phyloP scores from a whole-genome alignment of 2,888 invertebrate genomes.

The Sycophila texana region DNA sequence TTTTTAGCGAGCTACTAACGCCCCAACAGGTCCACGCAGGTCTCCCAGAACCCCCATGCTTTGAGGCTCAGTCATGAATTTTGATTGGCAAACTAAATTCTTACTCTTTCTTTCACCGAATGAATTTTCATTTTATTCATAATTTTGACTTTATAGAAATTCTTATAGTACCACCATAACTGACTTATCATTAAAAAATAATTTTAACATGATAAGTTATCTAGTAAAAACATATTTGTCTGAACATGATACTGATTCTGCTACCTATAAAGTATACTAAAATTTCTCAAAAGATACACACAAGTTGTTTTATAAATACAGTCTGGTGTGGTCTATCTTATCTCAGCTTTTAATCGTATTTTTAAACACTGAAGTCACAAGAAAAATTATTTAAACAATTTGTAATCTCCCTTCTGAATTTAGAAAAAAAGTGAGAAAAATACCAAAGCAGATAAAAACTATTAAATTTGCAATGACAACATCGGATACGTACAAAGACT shows the following conservation, averaged over 20 bases:
- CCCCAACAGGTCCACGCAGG: constrained; percentile 74
- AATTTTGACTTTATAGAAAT: constrained; percentile 16
- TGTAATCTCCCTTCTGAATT: constrained; percentile 1
- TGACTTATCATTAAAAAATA: constrained; percentile 6
- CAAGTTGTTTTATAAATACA: constrained; percentile 19
- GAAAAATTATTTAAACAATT: not conserved
- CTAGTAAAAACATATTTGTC: constrained; percentile 1
- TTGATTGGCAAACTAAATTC: constrained; percentile 43
- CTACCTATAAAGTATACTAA: not conserved
- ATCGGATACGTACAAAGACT: not conserved
- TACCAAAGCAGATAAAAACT: constrained; percentile 18
- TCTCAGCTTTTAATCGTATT: constrained; percentile 9
- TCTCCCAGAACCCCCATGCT: constrained; percentile 75
- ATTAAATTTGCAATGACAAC: not conserved
- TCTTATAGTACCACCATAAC: not conserved
- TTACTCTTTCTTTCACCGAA: constrained; percentile 1
- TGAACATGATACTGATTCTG: not conserved
- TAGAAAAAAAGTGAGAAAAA: not conserved
- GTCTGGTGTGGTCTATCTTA: constrained; percentile 14
- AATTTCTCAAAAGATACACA: constrained; percentile 8
- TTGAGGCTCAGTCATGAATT: constrained; percentile 72
- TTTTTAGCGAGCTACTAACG: constrained; percentile 76
- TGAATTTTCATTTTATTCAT: constrained; percentile 4
- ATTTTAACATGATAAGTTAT: not conserved
- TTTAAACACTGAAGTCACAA: not conserved